Conservation (phyloP, 2,113 vertebrate species). For the Lophochroa leadbeateri region DNA sequence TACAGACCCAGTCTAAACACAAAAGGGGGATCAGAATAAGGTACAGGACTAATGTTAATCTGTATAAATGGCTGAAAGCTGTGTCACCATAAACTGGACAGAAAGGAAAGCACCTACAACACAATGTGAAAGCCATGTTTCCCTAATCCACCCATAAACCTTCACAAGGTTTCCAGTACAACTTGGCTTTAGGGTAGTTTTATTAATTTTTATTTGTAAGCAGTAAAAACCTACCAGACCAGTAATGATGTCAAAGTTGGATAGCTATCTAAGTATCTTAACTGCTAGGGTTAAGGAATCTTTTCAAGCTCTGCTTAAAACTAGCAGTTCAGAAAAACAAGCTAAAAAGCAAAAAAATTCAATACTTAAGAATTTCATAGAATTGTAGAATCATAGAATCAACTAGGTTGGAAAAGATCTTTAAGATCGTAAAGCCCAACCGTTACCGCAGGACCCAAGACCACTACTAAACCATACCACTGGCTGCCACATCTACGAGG, state of each 20-base stretch:
- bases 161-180: neutral
- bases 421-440: neutral
- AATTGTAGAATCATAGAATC: neutral
- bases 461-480: neutral
- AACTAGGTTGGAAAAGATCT: neutral
- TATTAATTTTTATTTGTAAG: neutral
- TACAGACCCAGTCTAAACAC: neutral
- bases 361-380: neutral
- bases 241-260: neutral
- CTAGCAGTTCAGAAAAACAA: neutral
- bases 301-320: neutral
- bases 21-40: neutral
- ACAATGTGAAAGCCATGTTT: neutral
- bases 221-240: neutral
- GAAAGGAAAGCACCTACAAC: neutral
- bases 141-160: rapidly evolving
- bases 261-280: neutral
- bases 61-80: neutral
- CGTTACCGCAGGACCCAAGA: neutral
- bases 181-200: neutral
- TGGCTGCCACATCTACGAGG: neutral
- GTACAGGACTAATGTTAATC: neutral
- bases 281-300: neutral
- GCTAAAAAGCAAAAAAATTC: neutral
- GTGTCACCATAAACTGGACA: neutral